Evolutionary conservation across 2,888 invertebrate genomes (phyloP).

Genomic region (Keiferia lycopersicella): DNA sequence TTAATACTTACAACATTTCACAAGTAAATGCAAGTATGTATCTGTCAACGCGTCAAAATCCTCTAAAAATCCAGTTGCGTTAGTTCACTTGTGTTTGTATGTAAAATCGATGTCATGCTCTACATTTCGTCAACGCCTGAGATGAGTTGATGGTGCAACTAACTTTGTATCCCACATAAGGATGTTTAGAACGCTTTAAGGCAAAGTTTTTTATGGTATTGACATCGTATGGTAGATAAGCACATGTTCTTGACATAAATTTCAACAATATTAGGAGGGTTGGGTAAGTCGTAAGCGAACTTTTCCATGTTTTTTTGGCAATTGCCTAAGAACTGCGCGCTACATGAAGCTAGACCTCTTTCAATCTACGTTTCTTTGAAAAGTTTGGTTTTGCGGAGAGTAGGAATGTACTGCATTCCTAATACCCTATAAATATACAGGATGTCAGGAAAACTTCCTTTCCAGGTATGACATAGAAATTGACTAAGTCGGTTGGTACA

Average conservation of each 20-base stretch:
- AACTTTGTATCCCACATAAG: slow-evolving; percentile 27
- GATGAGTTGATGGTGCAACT: slow-evolving; percentile 43
- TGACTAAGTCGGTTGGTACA: no score
- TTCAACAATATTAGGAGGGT: background rate
- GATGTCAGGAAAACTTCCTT: no score
- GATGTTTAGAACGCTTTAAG: slow-evolving; percentile 15
- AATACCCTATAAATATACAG: no score
- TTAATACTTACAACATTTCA: background rate
- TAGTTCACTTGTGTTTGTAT: slow-evolving; percentile 29
- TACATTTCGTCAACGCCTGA: slow-evolving; percentile 48
- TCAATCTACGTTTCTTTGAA: no score
- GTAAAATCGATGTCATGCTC: slow-evolving; percentile 63
- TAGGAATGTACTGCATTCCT: no score
- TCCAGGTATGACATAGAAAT: no score
- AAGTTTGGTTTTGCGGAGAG: no score
- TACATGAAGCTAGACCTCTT: no score
- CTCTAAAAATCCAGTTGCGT: slow-evolving; percentile 9
- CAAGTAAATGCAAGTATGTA: background rate
- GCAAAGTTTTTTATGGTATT: slow-evolving; percentile 7
- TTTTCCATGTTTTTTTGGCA: background rate
- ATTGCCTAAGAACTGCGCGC: no score
- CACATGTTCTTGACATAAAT: slow-evolving; percentile 19
- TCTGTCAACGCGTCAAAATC: slow-evolving; percentile 6
- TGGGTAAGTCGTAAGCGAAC: background rate
- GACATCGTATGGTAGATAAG: background rate